Evolutionary conservation across 2,888 invertebrate species (phyloP), one percentile per base, ranked within the genome.

Genomic region (Ditylenchus weischeri): DNA sequence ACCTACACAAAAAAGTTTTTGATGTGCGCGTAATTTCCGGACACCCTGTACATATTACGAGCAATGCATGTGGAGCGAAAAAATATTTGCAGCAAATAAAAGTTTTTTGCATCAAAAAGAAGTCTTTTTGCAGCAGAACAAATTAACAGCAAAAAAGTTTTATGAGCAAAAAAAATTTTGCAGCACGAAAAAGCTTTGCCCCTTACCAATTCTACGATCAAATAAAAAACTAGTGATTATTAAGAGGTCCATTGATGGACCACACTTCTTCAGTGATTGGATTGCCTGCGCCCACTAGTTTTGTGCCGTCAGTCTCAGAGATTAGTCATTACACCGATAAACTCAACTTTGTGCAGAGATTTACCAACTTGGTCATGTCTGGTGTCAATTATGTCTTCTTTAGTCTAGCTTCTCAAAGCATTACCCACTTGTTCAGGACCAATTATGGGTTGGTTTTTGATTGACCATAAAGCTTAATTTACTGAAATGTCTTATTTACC

Each of bases 281-380:
- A 15, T 23, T 70, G 35, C 70, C 70, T n/a, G 47, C 50, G 4
- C 65, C 65, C 5, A 21, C 65, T 5, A 70, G 69, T 38, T 70
- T 65, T 57, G 63, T 72, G 36, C 72, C 72, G 15, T 43, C 72
- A 13, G 48, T 73, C 36, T 70, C 54, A 29, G 65, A 64, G 29
- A 23, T 66, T 50, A 38, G 54, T 19, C 23, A 62, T 23, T 58
- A 29, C 29, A 29, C 36, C 19, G 72, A 72, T 54, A 50, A 62
- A 15, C 69, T 74, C 65, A 50, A 62, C 8, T 66, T 65, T 7
- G 38, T 19, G 23, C 64, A 73, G 21, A 48, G 72, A 23, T 48
- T 69, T 29, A 19, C 21, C 57, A 72, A 72, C 54, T 29, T 62
- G 11, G 19, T 70, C 29, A 61, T 51, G 35, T 60, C 57, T 51